A percentile compares a stretch with the other conserved stretches of the same genome.
These are phyloP conservation scores for Gambusia yucatana DNA, from an alignment of 2,797 vertebrate genomes.

Conservation along the genomic window DNA sequence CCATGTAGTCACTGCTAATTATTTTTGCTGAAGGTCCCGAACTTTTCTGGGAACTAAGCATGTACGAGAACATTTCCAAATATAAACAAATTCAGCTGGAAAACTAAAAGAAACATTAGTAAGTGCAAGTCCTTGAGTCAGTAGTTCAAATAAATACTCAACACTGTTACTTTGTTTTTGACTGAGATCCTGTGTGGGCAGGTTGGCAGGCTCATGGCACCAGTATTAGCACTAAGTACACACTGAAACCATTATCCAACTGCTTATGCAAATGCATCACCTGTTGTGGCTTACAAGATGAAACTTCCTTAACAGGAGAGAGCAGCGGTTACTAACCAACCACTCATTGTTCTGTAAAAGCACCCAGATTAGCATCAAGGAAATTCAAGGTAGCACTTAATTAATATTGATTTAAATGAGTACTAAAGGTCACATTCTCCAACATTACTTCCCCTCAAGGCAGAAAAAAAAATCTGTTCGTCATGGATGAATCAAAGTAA, in stretches of 20 bases:
- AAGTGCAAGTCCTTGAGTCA: not conserved
- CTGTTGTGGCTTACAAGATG: slow-evolving; percentile 52
- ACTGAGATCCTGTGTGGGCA: slow-evolving; percentile 25
- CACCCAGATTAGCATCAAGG: not conserved
- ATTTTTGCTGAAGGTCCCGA: not conserved
- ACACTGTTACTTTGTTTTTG: slow-evolving; percentile 13
- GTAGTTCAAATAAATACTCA: slow-evolving; percentile 2
- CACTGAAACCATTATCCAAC: slow-evolving; percentile 42
- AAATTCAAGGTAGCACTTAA: not conserved
- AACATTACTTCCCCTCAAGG: not conserved
- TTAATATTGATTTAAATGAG: not conserved
- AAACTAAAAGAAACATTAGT: slow-evolving; percentile 7
- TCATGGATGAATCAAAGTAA: not conserved
- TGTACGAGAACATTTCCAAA: not conserved
- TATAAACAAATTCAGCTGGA: slow-evolving; percentile 3
- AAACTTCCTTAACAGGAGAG: slow-evolving; percentile 20
- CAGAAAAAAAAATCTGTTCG: too few relatives aligned
- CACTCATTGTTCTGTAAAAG: slow-evolving; percentile 9
- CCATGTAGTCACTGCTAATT: not conserved
- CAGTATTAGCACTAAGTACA: slow-evolving; percentile 22
- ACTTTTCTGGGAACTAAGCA: not conserved
- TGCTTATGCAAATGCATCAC: slow-evolving; percentile 55
- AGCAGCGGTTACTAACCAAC: slow-evolving; percentile 19
- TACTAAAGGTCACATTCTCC: not conserved
- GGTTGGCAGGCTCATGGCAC: slow-evolving; percentile 22